These are phyloP conservation scores for Takifugu ocellatus DNA, from an alignment of 2,797 vertebrate genomes.

Conservation along the genomic window DNA sequence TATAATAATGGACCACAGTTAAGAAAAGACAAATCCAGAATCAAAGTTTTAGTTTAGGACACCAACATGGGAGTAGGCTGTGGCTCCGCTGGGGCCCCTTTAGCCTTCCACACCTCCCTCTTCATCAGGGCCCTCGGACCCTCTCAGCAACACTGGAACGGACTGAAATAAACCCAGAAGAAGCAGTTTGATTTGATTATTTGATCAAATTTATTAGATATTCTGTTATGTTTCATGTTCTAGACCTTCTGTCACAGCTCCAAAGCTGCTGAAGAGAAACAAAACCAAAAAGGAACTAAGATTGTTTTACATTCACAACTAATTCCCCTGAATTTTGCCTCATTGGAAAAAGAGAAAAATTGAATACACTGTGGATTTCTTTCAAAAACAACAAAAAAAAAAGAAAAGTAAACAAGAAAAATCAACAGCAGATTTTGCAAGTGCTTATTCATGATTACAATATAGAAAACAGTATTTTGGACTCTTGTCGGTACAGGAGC, in stretches of 20 bases:
- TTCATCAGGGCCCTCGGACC: too few relatives aligned
- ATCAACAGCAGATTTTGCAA: conserved; percentile 60
- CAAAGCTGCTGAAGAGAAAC: conserved; percentile 42
- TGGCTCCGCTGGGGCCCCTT: too few relatives aligned
- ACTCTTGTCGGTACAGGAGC: conserved; percentile 44
- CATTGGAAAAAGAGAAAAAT: conserved; percentile 63
- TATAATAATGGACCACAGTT: too few relatives aligned
- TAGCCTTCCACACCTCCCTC: too few relatives aligned
- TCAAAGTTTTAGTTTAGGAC: too few relatives aligned
- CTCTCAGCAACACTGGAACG: too few relatives aligned
- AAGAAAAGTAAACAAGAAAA: conserved; percentile 7
- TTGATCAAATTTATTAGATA: conserved; percentile 80
- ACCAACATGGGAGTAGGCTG: too few relatives aligned
- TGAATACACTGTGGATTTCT: conserved; percentile 53
- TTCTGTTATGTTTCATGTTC: conserved; percentile 71
- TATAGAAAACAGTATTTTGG: conserved; percentile 59
- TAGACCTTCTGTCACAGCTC: conserved; percentile 66
- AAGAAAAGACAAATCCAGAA: too few relatives aligned
- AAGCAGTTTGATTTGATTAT: conserved; percentile 27
- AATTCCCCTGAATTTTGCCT: conserved; percentile 75
- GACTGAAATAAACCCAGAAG: not conserved
- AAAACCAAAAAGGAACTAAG: conserved; percentile 39
- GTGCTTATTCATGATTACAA: conserved; percentile 63
- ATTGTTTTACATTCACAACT: conserved; percentile 73
- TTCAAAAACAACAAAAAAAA: conserved; percentile 35